Percentiles rank a stretch among this genome's conserved stretches.
Evolutionary conservation across 2,888 invertebrate genomes (phyloP).

Genomic region (Steinernema scapterisci): DNA sequence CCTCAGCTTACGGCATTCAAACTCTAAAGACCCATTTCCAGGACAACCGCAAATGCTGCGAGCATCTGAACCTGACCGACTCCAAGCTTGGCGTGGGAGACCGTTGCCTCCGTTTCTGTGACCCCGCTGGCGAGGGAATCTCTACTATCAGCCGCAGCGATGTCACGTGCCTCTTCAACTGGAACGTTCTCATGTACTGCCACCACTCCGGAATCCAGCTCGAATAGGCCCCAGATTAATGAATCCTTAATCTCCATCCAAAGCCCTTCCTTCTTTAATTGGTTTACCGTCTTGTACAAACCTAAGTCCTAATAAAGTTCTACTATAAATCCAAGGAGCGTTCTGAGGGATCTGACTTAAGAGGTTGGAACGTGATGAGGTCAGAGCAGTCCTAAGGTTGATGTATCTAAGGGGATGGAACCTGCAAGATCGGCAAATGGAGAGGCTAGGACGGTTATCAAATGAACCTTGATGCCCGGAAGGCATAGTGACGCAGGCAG

Average conservation of each 20-base stretch:
- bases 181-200: constrained; percentile 56
- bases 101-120: constrained; percentile 55
- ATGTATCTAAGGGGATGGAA: too few relatives aligned
- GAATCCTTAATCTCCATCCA: not conserved
- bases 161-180: constrained; percentile 54
- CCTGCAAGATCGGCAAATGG: too few relatives aligned
- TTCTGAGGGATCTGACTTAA: too few relatives aligned
- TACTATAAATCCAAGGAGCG: too few relatives aligned
- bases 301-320: too few relatives aligned
- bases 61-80: constrained; percentile 51
- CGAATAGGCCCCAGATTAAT: constrained; percentile 38
- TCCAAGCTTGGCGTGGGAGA: constrained; percentile 52
- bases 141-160: constrained; percentile 46
- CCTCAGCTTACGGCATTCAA: not conserved
- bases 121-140: constrained; percentile 53
- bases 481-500: too few relatives aligned
- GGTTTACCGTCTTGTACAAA: too few relatives aligned
- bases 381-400: too few relatives aligned
- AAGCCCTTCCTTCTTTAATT: not conserved
- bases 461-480: too few relatives aligned
- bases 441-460: too few relatives aligned
- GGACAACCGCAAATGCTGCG: constrained; percentile 55
- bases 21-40: not conserved
- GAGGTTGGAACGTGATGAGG: too few relatives aligned
- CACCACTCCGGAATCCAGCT: constrained; percentile 51